These are phyloP conservation scores for Aptenodytes patagonicus DNA, from an alignment of 2,113 vertebrate genomes.

Conservation along the genomic window DNA sequence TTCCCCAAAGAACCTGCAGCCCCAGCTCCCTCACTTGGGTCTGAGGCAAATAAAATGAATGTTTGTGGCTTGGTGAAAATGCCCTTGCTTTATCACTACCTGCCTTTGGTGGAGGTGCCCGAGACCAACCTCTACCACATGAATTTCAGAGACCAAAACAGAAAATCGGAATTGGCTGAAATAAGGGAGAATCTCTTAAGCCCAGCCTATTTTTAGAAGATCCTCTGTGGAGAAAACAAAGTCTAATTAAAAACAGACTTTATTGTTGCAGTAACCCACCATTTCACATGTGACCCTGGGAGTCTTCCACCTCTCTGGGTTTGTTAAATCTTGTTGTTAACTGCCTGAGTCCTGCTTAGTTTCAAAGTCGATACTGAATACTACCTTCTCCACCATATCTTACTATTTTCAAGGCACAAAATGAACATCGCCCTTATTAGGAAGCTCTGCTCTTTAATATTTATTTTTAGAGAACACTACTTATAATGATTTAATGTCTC, in stretches of 20 bases:
- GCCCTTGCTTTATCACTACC: background rate
- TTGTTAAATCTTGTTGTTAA: conserved; percentile 1
- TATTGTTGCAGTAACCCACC: background rate
- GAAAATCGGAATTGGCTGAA: background rate
- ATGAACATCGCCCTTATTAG: background rate
- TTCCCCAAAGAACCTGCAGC: background rate
- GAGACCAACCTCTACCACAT: background rate
- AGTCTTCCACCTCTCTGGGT: background rate
- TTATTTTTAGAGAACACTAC: background rate
- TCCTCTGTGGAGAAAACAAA: background rate
- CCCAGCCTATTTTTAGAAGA: conserved; percentile 22
- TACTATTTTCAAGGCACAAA: background rate
- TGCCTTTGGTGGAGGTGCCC: background rate
- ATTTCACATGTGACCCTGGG: background rate
- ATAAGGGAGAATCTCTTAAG: background rate
- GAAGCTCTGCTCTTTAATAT: background rate
- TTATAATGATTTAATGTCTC: background rate
- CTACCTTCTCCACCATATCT: background rate
- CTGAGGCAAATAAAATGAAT: background rate
- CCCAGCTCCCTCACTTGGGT: background rate
- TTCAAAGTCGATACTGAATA: background rate
- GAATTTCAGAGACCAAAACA: background rate
- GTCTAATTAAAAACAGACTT: conserved; percentile 26
- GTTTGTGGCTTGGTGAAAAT: background rate
- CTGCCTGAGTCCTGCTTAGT: background rate